These are phyloP conservation scores for Drosophila trichaetosa DNA, from an alignment of 2,888 invertebrate genomes.

Conservation along the genomic window DNA sequence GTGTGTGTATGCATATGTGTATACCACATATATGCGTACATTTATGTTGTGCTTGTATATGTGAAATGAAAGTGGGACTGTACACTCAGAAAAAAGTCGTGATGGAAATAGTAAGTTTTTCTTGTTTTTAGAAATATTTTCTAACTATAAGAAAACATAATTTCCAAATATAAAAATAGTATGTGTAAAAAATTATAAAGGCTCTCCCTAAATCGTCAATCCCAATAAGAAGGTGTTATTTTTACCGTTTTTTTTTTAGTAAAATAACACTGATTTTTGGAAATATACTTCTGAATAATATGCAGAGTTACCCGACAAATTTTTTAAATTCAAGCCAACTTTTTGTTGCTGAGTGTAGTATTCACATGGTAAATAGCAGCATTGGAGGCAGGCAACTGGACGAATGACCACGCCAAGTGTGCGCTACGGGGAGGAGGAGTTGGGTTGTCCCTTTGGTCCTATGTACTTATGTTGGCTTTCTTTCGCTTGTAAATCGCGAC, in stretches of 20 bases:
- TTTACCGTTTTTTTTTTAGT: no score
- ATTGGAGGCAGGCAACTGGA: slow-evolving; percentile 33
- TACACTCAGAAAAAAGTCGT: slow-evolving; percentile 1
- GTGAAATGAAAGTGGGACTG: slow-evolving; percentile 23
- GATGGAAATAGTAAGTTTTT: background rate
- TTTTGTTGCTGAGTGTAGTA: background rate
- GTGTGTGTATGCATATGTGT: background rate
- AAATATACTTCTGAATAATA: background rate
- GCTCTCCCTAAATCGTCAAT: no score
- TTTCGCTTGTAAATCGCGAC: slow-evolving; percentile 22
- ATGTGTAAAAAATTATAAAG: no score
- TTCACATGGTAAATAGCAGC: slow-evolving; percentile 1
- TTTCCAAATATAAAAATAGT: background rate
- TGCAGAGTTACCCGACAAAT: background rate
- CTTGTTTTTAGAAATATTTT: background rate
- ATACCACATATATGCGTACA: slow-evolving; percentile 1
- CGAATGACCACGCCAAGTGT: slow-evolving; percentile 72
- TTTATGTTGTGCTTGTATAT: slow-evolving; percentile 2
- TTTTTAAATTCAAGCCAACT: no score
- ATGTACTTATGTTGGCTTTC: slow-evolving; percentile 38
- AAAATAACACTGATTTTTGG: background rate
- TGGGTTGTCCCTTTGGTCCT: slow-evolving; percentile 1
- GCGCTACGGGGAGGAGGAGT: slow-evolving; percentile 13
- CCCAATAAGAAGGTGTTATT: no score
- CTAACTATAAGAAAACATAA: background rate